Evolutionary conservation across 1,140 invertebrate genomes (phyloP), one percentile per base, ranked within the genome.

Genomic region (Drosophila lacertosa): DNA sequence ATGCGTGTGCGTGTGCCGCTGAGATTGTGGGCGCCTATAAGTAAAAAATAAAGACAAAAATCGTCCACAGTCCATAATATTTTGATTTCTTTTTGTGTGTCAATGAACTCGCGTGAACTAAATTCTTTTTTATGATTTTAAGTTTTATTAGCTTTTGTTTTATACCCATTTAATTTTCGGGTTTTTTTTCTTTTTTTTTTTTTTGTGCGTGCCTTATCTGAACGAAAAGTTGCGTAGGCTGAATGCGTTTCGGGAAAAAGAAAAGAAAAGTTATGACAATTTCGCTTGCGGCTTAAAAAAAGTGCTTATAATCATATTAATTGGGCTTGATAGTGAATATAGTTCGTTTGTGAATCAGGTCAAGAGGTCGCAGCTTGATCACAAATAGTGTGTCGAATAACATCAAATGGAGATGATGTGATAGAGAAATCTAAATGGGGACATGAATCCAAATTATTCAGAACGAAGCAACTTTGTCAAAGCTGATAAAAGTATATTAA

Each of bases 21-120:
- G 15, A 54, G 66, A 64, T 64, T 64, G 59, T 69, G 50, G 51
- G 59, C 29, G 48, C 58, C 44, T 63, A 65, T 58, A 59, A 50
- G 69, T 60, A 70, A 60, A 44, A 50, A 63, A 80, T 62, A 55
- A 42, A 42, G n/a, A n/a, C n/a, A n/a, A 58, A 44, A 62, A 57
- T 4, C 16, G 39, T 53, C 18, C 15, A 67, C 37, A 50, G 77
- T 51, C 47, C 15, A 58, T 48, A 66, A 64, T 82, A 82, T 81
- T 84, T 81, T 88, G 82, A 86, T 86, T 86, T 86, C 69, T 82
- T 71, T 86, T 86, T 86, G 44, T 86, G 82, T 82, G 81, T 86
- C 81, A 86, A 81, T 76, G 82, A 86, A 86, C 81, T 81, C 69
- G 54, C 47, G 40, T 86, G 82, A 86, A 86, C 81, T 88, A 81